phyloP scores from a whole-genome alignment of 2,797 vertebrate species.

The Avahi laniger region DNA sequence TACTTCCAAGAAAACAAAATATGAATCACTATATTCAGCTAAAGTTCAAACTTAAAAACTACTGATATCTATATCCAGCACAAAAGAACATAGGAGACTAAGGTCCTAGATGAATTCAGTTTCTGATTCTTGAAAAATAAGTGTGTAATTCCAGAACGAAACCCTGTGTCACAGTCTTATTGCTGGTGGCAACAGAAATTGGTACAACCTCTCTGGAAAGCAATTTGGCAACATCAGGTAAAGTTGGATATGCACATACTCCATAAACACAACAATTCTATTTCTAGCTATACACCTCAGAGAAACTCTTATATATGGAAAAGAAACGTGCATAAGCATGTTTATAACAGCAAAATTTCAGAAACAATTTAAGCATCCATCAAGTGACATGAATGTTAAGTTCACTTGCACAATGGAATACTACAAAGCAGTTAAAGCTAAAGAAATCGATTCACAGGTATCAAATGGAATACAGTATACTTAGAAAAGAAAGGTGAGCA shows the following conservation, averaged over 20 bases:
- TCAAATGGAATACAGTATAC: constrained; percentile 10
- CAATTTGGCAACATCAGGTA: background rate
- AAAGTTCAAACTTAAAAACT: constrained; percentile 37
- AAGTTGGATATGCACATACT: background rate
- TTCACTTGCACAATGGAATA: constrained; percentile 22
- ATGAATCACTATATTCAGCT: constrained; percentile 3
- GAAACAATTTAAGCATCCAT: constrained; percentile 22
- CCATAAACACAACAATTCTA: constrained; percentile 2
- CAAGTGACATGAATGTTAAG: constrained; percentile 4
- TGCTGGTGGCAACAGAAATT: background rate
- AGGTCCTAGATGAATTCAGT: background rate
- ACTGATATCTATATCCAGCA: background rate
- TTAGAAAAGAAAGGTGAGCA: constrained; percentile 17
- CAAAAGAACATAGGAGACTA: background rate
- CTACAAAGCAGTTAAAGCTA: constrained; percentile 34
- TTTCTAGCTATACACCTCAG: background rate
- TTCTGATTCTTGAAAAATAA: constrained; percentile 57
- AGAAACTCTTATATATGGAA: constrained; percentile 12
- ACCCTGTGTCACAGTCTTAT: background rate
- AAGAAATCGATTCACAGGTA: constrained; percentile 12
- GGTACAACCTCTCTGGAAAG: constrained; percentile 22
- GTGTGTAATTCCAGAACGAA: background rate
- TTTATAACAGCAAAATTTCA: constrained; percentile 27
- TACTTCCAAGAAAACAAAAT: constrained; percentile 6
- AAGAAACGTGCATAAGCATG: background rate